These are phyloP conservation scores for Cerastis leucographa DNA, from an alignment of 2,888 invertebrate genomes.

Conservation along the genomic window DNA sequence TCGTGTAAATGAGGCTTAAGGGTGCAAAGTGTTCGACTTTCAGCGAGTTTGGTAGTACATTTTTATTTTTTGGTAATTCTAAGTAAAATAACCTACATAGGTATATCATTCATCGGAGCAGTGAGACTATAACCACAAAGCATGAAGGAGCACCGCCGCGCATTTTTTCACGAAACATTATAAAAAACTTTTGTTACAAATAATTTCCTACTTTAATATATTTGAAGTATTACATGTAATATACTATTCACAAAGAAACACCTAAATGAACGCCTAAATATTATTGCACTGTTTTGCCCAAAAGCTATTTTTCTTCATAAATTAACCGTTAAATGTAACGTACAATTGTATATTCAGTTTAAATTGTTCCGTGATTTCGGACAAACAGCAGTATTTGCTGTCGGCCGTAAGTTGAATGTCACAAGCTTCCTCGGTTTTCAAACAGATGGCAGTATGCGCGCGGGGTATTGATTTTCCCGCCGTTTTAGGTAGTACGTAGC, in stretches of 20 bases:
- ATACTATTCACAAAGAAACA: neutral
- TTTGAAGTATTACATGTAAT: neutral
- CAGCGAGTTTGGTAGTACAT: too few species aligned
- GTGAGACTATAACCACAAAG: neutral
- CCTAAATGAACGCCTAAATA: neutral
- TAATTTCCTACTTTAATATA: neutral
- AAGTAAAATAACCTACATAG: neutral
- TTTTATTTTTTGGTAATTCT: neutral
- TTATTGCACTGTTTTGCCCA: neutral
- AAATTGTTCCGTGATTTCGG: constrained; percentile 1
- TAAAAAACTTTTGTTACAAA: neutral
- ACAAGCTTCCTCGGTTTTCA: constrained; percentile 38
- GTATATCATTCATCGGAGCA: neutral
- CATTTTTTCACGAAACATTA: neutral
- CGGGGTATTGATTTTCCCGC: constrained; percentile 85
- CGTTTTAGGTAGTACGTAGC: constrained; percentile 64
- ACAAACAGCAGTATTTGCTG: neutral
- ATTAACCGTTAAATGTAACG: neutral
- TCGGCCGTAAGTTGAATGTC: neutral
- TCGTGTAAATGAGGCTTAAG: too few species aligned
- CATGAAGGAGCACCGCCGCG: neutral
- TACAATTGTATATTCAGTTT: neutral
- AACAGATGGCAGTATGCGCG: constrained; percentile 82
- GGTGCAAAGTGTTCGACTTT: too few species aligned
- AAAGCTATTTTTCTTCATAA: neutral